phyloP scores from a whole-genome alignment of 2,797 vertebrate species.

The Falco novaeseelandiae region DNA sequence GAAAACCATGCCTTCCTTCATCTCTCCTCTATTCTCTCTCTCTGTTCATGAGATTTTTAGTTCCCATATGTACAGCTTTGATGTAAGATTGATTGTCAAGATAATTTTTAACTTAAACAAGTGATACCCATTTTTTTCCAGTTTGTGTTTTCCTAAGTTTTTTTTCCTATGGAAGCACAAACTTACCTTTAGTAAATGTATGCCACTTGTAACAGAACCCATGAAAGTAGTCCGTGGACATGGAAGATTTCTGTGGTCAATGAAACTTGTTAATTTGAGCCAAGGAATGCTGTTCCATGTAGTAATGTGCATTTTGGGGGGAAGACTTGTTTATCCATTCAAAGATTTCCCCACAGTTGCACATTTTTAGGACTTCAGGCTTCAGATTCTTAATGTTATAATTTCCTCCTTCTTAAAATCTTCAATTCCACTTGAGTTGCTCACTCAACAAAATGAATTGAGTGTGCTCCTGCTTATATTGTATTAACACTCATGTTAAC shows the following conservation, averaged over 20 bases:
- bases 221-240: background rate
- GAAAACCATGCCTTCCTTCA: background rate
- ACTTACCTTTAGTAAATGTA: background rate
- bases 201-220: background rate
- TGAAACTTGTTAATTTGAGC: background rate
- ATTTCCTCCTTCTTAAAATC: background rate
- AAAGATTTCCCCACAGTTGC: background rate
- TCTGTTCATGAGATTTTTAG: background rate
- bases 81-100: background rate
- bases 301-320: background rate
- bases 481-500: background rate
- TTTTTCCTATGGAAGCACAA: background rate
- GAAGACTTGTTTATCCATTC: background rate
- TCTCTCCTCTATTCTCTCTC: background rate
- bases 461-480: background rate
- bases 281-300: conserved; percentile 4
- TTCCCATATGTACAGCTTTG: background rate
- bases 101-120: background rate
- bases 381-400: background rate
- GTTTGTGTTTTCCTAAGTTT: background rate
- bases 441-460: background rate
- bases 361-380: background rate
- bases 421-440: background rate
- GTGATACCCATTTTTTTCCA: background rate
- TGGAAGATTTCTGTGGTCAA: conserved; percentile 14